Evolutionary conservation across 2,113 vertebrate genomes (phyloP).

Genomic region (Mustela lutreola): DNA sequence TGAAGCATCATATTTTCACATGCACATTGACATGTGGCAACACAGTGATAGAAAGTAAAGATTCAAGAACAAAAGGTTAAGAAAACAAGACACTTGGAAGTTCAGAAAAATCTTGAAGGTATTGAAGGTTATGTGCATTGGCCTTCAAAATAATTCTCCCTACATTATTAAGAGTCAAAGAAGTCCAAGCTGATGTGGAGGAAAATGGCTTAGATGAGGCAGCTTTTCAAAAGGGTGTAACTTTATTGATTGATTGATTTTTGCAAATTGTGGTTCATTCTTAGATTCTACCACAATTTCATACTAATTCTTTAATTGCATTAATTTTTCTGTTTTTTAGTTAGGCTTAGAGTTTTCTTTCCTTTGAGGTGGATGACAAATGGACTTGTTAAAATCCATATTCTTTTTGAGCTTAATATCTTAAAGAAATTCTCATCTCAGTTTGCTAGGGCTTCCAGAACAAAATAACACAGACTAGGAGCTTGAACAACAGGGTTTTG

Average conservation of each 20-base stretch:
- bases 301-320: not conserved
- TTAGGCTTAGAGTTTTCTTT: not conserved
- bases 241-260: not conserved
- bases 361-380: not conserved
- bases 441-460: not conserved
- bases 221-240: not conserved
- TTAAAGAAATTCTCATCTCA: not conserved
- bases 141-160: not conserved
- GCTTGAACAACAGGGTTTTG: not conserved
- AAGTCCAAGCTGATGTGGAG: not conserved
- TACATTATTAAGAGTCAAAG: not conserved
- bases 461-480: not conserved
- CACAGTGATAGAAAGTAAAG: not conserved
- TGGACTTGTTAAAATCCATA: not conserved
- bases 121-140: not conserved
- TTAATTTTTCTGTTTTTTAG: not conserved
- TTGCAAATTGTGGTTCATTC: not conserved
- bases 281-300: not conserved
- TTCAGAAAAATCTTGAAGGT: not conserved
- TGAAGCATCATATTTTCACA: not conserved
- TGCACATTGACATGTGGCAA: not conserved
- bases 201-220: not conserved
- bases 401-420: not conserved
- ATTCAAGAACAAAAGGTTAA: not conserved
- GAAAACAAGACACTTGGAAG: not conserved